Percentiles rank a stretch among this genome's conserved stretches.
Evolutionary conservation across 2,113 vertebrate genomes (phyloP).

Genomic region (Lepisosteus osseus): DNA sequence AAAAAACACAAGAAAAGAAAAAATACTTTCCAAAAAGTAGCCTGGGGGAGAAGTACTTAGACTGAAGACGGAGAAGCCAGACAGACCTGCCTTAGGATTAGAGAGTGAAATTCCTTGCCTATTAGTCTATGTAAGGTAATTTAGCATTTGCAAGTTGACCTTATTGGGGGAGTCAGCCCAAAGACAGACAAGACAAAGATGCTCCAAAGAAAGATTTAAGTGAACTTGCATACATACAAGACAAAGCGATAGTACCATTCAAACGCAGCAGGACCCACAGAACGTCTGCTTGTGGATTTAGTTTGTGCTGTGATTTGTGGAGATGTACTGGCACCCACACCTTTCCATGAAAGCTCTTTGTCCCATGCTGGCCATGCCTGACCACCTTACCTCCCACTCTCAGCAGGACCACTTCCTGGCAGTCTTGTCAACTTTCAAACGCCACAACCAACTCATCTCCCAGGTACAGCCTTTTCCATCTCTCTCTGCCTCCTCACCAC

Average conservation of each 20-base stretch:
- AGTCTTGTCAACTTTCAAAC: too few species aligned
- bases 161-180: not conserved
- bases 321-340: too few species aligned
- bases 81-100: constrained; percentile 48
- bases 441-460: too few species aligned
- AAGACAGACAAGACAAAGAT: not conserved
- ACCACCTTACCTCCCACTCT: too few species aligned
- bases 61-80: constrained; percentile 61
- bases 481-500: too few species aligned
- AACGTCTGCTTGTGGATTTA: too few species aligned
- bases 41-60: constrained; percentile 29
- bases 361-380: too few species aligned
- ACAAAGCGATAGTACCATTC: not conserved
- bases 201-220: not conserved
- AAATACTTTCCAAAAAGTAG: not conserved
- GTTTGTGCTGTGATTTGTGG: too few species aligned
- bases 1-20: constrained; percentile 31
- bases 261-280: not conserved
- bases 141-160: not conserved
- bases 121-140: not conserved
- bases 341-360: too few species aligned
- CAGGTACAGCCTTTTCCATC: too few species aligned
- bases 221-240: not conserved
- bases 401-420: too few species aligned
- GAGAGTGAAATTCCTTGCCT: constrained; percentile 44